A percentile compares a stretch with the other conserved stretches of the same genome.
phyloP scores from a whole-genome alignment of 1,140 invertebrate species.

The Harpegnathos saltator region DNA sequence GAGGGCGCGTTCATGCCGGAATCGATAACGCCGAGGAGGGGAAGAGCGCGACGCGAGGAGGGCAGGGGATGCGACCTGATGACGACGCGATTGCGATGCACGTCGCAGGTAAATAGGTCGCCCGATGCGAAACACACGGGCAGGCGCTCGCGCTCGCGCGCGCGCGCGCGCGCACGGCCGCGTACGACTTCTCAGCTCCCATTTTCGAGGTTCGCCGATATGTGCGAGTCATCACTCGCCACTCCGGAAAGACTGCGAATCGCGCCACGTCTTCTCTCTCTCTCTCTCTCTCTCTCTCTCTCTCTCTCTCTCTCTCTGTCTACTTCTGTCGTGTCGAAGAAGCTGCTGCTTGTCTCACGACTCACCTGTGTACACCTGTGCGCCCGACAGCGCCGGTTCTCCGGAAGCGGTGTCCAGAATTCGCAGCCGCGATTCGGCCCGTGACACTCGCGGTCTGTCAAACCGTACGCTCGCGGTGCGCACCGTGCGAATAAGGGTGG shows the following conservation, averaged over 20 bases:
- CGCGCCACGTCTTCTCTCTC: too few species aligned
- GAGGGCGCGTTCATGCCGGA: constrained; percentile 72
- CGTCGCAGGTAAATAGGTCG: constrained; percentile 52
- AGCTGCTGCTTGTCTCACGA: constrained; percentile 35
- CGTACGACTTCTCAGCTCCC: neutral
- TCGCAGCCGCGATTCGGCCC: constrained; percentile 25
- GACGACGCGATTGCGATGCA: constrained; percentile 62
- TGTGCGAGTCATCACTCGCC: constrained; percentile 37
- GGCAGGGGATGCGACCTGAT: constrained; percentile 26
- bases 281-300: too few species aligned
- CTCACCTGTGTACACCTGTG: constrained; percentile 59
- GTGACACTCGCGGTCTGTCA: constrained; percentile 57
- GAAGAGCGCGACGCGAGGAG: constrained; percentile 58
- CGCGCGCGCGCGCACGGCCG: too few species aligned
- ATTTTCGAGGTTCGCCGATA: neutral
- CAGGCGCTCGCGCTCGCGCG: neutral
- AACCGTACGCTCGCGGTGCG: constrained; percentile 20
- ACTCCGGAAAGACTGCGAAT: neutral
- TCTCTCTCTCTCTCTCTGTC: too few species aligned
- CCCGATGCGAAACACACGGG: constrained; percentile 3
- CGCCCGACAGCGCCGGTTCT: constrained; percentile 33
- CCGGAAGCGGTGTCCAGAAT: constrained; percentile 48
- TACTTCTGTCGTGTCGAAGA: neutral
- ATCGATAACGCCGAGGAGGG: constrained; percentile 73
- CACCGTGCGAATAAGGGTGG: neutral